A percentile compares a stretch with the other conserved stretches of the same genome.
These are phyloP conservation scores for Alloplasta piceator DNA, from an alignment of 2,888 invertebrate genomes.

Conservation along the genomic window DNA sequence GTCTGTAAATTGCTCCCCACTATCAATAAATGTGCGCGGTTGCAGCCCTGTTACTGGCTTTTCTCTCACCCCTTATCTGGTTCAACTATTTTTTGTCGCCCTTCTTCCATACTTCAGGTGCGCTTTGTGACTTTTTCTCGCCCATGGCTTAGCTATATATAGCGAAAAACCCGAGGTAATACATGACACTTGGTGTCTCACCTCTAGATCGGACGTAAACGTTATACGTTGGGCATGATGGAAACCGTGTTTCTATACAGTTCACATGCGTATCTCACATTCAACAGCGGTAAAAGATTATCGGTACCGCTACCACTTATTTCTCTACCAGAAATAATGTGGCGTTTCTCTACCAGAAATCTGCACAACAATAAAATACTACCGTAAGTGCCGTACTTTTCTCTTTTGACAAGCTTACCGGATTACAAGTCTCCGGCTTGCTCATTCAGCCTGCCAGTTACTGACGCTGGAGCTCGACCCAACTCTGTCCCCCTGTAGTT, in stretches of 20 bases:
- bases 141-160: slow-evolving; percentile 43
- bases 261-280: slow-evolving; percentile 24
- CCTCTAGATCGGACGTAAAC: neutral
- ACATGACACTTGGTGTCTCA: slow-evolving; percentile 33
- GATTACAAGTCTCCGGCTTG: too few species aligned
- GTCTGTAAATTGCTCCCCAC: slow-evolving; percentile 80
- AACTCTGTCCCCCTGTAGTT: too few species aligned
- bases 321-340: too few species aligned
- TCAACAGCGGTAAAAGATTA: slow-evolving; percentile 42
- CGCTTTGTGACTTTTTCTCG: slow-evolving; percentile 29
- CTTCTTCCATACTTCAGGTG: slow-evolving; percentile 3
- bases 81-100: neutral
- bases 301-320: too few species aligned
- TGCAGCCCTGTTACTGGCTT: slow-evolving; percentile 64
- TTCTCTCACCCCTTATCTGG: slow-evolving; percentile 33
- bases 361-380: too few species aligned
- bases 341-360: too few species aligned
- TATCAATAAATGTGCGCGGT: slow-evolving; percentile 79
- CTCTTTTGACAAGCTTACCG: too few species aligned
- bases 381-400: too few species aligned
- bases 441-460: too few species aligned
- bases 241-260: slow-evolving; percentile 6
- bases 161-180: slow-evolving; percentile 35
- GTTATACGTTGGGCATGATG: slow-evolving; percentile 21
- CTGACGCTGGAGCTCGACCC: too few species aligned